Base-by-base conservation (phyloP, 2,113 vertebrate species). In the Aplodontia rufa region DNA sequence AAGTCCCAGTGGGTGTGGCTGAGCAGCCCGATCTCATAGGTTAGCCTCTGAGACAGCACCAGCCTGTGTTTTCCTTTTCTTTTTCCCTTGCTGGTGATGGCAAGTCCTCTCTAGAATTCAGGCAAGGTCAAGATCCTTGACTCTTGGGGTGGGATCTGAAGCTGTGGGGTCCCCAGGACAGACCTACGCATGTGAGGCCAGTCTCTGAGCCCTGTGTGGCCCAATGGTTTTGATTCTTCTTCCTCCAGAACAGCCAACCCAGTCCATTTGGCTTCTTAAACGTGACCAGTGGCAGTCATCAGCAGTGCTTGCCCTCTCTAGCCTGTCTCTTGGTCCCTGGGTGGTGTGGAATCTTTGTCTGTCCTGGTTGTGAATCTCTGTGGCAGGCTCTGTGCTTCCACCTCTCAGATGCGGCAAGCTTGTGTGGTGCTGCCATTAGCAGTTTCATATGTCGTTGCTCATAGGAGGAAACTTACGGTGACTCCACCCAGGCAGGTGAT, bases 211-310 rank as follows among this genome's bases (percentile, higher is more conserved):
- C 68, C 35, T 13, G 3, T 0, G 0, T 72, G 76, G 30, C 45
- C 28, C 62, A 53, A n/a, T 0, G 5, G 55, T 87, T 42, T 49
- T 55, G 55, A 55, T 26, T 68, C 66, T 60, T 35, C 24, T 64
- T 81, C 49, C 37, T 85, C 19, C 37, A 68, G 55, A 51, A 8
- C n/a, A 76, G 53, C n/a, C 0, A 0, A 0, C 22, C 42, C 22
- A 26, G 51, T 22, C 72, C 49, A 5, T 26, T 51, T n/a, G 22
- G 13, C 62, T 68, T 88, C 35, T 53, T 1, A 2, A 2, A 6
- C 6, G 4, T 53, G 71, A 7, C 51, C 60, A 6, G 42, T 79
- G 42, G 19, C 5, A 2, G 28, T 86, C 35, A 17, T 68, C 20
- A 4, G 66, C 2, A 19, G 5, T 14, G 28, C 24, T n/a, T 84